Evolutionary conservation across 2,797 vertebrate genomes (phyloP).

Genomic region (Denticeps clupeoides): DNA sequence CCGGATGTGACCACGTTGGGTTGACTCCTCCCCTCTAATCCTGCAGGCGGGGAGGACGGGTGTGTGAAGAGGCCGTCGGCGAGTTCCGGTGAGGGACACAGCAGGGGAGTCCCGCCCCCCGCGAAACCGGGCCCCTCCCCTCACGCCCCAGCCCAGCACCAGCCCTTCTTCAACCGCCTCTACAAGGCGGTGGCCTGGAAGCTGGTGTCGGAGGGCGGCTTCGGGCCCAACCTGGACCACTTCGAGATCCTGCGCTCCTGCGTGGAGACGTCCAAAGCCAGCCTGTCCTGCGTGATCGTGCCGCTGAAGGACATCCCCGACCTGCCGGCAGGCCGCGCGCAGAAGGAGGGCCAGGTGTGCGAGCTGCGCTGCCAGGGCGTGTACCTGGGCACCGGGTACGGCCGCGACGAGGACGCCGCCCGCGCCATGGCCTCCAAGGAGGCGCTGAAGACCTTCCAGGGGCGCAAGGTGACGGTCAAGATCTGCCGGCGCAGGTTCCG

Average conservation of each 20-base stretch:
- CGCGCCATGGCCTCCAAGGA: slow-evolving; percentile 91
- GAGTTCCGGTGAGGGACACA: slow-evolving; percentile 37
- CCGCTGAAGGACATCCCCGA: slow-evolving; percentile 89
- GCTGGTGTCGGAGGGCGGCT: slow-evolving; percentile 87
- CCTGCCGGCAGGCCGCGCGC: slow-evolving; percentile 79
- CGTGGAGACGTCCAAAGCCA: slow-evolving; percentile 83
- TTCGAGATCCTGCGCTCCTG: slow-evolving; percentile 81
- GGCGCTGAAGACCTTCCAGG: slow-evolving; percentile 89
- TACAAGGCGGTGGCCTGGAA: slow-evolving; percentile 97
- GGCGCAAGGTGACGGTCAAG: slow-evolving; percentile 86
- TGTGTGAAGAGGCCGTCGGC: slow-evolving; percentile 44
- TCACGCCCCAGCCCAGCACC: slow-evolving; percentile 71
- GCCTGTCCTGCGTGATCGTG: slow-evolving; percentile 79
- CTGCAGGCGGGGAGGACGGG: slow-evolving; percentile 42
- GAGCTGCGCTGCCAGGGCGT: slow-evolving; percentile 87
- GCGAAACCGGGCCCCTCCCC: slow-evolving; percentile 49
- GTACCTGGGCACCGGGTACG: slow-evolving; percentile 92
- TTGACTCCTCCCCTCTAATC: slow-evolving; percentile 15
- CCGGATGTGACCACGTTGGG: neutral
- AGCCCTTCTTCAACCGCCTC: slow-evolving; percentile 91
- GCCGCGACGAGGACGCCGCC: slow-evolving; percentile 82
- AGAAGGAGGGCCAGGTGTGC: slow-evolving; percentile 90
- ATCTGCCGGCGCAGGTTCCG: slow-evolving; percentile 80
- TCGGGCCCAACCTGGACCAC: slow-evolving; percentile 82
- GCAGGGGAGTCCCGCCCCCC: slow-evolving; percentile 17